Percentiles rank a stretch among this genome's conserved stretches.
Conservation (phyloP, 2,113 vertebrate genomes). For the Andinoacara biseriatus region DNA sequence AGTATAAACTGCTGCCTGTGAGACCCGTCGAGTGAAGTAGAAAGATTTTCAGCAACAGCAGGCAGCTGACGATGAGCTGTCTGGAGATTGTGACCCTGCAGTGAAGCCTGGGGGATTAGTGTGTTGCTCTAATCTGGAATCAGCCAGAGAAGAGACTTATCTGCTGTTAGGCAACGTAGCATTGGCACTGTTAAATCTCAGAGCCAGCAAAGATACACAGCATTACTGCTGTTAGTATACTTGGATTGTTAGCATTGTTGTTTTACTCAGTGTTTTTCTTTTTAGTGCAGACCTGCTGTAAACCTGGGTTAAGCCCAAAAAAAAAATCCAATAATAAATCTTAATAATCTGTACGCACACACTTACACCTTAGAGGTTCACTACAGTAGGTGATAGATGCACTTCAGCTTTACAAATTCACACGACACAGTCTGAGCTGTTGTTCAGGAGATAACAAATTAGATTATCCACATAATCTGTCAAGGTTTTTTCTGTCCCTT, state of each 20-base stretch:
- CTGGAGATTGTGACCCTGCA: constrained; percentile 74
- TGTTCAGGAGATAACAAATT: constrained; percentile 64
- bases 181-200: constrained; percentile 62
- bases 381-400: constrained; percentile 38
- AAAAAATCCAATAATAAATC: neutral
- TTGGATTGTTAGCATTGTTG: neutral
- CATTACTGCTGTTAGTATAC: neutral
- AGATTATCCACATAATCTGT: constrained; percentile 67
- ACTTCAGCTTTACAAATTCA: constrained; percentile 38
- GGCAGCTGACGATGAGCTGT: constrained; percentile 64
- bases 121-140: constrained; percentile 81
- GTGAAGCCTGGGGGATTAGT: constrained; percentile 73
- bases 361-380: constrained; percentile 39
- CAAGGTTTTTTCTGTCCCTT: constrained; percentile 49
- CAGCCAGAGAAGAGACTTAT: constrained; percentile 66
- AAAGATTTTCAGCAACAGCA: constrained; percentile 54
- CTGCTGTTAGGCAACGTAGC: constrained; percentile 62
- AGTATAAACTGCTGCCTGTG: constrained; percentile 16
- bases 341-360: constrained; percentile 22
- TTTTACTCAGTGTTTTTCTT: neutral
- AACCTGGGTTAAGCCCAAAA: neutral
- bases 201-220: neutral
- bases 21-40: constrained; percentile 28
- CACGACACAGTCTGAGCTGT: constrained; percentile 44
- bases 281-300: neutral